These are phyloP conservation scores for Connochaetes taurinus DNA, from an alignment of 2,113 vertebrate genomes.

Conservation along the genomic window DNA sequence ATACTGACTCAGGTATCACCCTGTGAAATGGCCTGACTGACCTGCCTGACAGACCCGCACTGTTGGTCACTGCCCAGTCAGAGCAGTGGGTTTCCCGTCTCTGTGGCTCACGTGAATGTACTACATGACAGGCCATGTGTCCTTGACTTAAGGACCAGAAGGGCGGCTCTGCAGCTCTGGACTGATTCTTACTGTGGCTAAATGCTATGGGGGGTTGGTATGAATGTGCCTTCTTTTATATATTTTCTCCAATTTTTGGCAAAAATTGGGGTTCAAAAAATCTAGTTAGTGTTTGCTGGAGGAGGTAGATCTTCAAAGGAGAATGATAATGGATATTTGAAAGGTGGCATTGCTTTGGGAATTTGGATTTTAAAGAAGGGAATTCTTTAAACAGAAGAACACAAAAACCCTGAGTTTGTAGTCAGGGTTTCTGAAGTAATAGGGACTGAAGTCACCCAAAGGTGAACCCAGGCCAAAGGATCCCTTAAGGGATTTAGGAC, in stretches of 20 bases:
- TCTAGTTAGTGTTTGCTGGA: not conserved
- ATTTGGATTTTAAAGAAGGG: not conserved
- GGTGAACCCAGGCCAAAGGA: not conserved
- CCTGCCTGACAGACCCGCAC: not conserved
- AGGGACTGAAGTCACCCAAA: not conserved
- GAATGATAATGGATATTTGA: not conserved
- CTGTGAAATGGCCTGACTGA: not conserved
- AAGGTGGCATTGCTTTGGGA: not conserved
- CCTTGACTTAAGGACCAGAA: not conserved
- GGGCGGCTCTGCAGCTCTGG: not conserved
- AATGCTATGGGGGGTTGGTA: not conserved
- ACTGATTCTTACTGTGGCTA: not conserved
- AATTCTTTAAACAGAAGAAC: not conserved
- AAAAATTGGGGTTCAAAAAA: not conserved
- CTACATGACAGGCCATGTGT: not conserved
- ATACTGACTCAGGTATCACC: not conserved
- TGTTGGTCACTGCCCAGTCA: not conserved
- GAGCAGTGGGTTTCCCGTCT: not conserved
- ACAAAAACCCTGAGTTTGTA: not conserved
- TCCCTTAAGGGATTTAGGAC: not conserved
- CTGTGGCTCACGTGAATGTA: not conserved
- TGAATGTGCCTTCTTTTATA: not conserved
- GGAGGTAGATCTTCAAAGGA: not conserved
- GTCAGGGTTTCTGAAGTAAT: not conserved
- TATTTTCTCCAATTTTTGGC: not conserved